These are phyloP conservation scores for Centropus bengalensis DNA, from an alignment of 2,113 vertebrate genomes.

Conservation along the genomic window DNA sequence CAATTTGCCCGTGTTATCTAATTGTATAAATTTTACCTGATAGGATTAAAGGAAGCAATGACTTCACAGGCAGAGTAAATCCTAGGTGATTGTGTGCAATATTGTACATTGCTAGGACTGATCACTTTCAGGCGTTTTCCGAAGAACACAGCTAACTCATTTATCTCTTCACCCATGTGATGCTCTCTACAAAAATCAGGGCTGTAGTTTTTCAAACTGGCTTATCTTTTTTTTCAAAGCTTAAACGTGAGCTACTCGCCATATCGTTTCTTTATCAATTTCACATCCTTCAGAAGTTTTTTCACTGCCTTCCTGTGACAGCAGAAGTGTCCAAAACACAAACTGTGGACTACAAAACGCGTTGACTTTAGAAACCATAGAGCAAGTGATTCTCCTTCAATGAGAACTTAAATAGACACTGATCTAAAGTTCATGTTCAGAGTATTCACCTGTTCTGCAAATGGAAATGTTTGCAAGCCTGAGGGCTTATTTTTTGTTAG, in stretches of 20 bases:
- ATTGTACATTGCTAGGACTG: background rate
- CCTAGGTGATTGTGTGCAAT: background rate
- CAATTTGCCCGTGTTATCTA: accelerated
- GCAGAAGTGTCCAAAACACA: background rate
- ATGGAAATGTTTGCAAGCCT: background rate
- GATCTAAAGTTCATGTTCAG: background rate
- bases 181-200: background rate
- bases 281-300: background rate
- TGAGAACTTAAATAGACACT: background rate
- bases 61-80: background rate
- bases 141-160: background rate
- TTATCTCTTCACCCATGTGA: background rate
- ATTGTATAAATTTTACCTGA: background rate
- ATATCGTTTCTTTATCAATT: background rate
- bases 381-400: background rate
- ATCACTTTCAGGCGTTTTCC: background rate
- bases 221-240: background rate
- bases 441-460: background rate
- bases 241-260: background rate
- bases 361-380: background rate
- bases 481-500: background rate
- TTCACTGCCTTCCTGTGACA: background rate
- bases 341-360: background rate
- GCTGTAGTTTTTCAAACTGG: background rate
- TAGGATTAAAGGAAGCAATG: background rate